Base-by-base conservation (phyloP, 2,888 invertebrate genomes). In the Neocrepidodera transversa region DNA sequence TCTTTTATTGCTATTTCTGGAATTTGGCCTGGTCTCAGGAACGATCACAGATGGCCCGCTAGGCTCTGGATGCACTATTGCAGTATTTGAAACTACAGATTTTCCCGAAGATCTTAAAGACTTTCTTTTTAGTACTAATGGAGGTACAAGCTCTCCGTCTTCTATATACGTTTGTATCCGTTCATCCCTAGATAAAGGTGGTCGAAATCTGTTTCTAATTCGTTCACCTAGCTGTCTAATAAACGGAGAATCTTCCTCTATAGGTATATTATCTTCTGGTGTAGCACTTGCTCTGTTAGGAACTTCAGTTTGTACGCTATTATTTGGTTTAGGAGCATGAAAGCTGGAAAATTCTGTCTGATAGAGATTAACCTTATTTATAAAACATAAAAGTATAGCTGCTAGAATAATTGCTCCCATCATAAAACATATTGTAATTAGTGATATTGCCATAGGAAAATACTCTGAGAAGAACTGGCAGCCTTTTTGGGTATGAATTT, bases 401-500 rank as follows among this genome's bases (percentile, higher is more conserved):
- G 69, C 58, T 4, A 71, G 26, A 16, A 72, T 49, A 23, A 67
- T 62, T 14, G 73, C 71, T 14, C 72, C 28, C 14, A 66, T 35
- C 65, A 76, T 71, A 10, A 76, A 59, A 8, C 60, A 42, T n/a
- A 75, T 58, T 8, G 77, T 76, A 13, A 64, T 49, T 13, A 67
- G 18, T 8, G 74, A 65, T n/a, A 77, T 51, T 53, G 75, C 75
- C 30, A 67, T 45, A 4, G 73, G 64, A 51, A 75, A 71, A 26
- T 58, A 43, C 48, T 72, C 66, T 5, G 74, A 72, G 43, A 72
- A 74, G 40, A 73, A 68, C 36, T 66, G 68, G 57, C 76, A 76
- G 2, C 58, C 65, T 5, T 55, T 64, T 30, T 64, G 58, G 23
- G 65, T 63, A 35, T 62, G 60, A 6, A 69, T 68, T 53, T 67